These are phyloP conservation scores for Panzeria rudis DNA, from an alignment of 2,888 invertebrate species.

Conservation along the genomic window DNA sequence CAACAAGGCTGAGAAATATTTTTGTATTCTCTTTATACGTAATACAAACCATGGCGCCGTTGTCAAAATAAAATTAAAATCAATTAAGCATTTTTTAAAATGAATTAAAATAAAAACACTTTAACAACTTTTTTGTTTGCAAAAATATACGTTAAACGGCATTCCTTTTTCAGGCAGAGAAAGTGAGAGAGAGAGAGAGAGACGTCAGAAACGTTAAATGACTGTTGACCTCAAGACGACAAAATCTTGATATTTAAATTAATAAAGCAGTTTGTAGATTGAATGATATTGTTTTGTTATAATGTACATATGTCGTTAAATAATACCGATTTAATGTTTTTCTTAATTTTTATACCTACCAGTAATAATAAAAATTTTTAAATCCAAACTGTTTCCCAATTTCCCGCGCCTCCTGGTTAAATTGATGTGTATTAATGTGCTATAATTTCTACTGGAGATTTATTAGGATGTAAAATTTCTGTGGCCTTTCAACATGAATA, in stretches of 20 bases:
- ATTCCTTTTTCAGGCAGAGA: not conserved
- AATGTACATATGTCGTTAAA: not conserved
- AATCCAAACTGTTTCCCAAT: not conserved
- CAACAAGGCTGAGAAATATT: not conserved
- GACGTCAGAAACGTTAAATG: not conserved
- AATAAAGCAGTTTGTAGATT: not conserved
- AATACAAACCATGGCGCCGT: constrained; percentile 8
- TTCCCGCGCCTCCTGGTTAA: not conserved
- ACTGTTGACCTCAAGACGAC: not conserved
- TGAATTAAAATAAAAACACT: not conserved
- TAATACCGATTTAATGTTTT: not conserved
- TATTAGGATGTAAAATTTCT: not conserved
- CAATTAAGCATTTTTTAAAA: constrained; percentile 11
- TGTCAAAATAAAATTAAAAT: constrained; percentile 17
- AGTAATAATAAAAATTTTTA: not conserved
- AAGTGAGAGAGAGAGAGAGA: not conserved
- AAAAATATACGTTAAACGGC: not conserved
- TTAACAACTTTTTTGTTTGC: not conserved
- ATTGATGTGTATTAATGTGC: not conserved
- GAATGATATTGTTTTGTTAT: not conserved
- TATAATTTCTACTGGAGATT: not conserved
- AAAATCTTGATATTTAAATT: not conserved
- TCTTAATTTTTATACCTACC: not conserved
- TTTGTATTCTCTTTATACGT: constrained; percentile 6
- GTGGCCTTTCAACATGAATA: not conserved